Conservation (phyloP, 2,797 vertebrate species). For the Helarctos malayanus region DNA sequence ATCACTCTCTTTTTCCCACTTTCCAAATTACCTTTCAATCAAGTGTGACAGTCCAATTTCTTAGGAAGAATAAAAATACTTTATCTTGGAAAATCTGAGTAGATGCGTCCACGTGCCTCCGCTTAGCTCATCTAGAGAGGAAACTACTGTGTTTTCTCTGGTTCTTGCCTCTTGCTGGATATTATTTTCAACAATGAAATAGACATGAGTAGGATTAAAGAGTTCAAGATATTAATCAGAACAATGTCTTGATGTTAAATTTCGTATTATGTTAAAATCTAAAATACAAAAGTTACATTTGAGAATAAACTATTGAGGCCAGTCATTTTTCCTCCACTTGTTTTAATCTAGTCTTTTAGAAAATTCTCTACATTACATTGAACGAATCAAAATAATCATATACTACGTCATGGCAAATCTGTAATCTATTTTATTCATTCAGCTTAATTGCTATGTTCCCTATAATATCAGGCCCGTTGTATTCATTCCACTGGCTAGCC, state of each 20-base stretch:
- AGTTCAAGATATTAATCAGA: constrained; percentile 26
- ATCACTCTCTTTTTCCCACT: neutral
- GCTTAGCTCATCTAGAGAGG: neutral
- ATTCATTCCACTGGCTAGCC: neutral
- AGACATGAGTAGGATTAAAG: constrained; percentile 11
- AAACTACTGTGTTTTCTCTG: constrained; percentile 11
- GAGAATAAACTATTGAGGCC: neutral
- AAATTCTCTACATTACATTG: neutral
- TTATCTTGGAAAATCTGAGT: constrained; percentile 47
- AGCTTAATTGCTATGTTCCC: neutral
- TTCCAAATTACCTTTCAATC: neutral
- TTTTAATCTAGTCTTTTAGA: constrained; percentile 1
- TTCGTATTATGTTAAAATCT: constrained; percentile 25
- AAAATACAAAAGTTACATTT: constrained; percentile 33
- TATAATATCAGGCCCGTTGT: neutral
- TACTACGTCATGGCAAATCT: neutral
- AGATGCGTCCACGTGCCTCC: neutral
- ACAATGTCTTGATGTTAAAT: constrained; percentile 49
- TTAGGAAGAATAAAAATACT: constrained; percentile 23
- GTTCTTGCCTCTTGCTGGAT: constrained; percentile 40
- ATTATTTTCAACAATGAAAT: constrained; percentile 19
- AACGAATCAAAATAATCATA: neutral
- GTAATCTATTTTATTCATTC: neutral
- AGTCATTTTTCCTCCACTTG: neutral
- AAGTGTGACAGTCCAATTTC: neutral